Evolutionary conservation across 2,113 vertebrate species (phyloP), one percentile per base, ranked within the genome.

Genomic region (Puma concolor): DNA sequence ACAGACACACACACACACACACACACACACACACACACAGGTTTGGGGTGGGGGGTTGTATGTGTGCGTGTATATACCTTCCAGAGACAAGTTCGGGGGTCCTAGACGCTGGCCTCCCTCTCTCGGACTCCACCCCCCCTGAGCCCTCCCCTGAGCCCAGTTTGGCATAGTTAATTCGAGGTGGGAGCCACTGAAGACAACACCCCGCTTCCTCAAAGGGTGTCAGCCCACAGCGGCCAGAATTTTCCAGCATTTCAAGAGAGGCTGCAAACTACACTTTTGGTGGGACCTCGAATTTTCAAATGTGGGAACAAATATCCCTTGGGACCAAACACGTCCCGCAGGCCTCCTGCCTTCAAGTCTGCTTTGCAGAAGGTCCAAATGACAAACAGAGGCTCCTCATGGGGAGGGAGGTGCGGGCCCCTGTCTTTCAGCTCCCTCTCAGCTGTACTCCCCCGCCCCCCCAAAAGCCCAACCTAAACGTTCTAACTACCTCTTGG

Each of bases 21-120:
- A 33, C 0, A 2, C 0, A 52, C 41, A 4, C 1, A 38, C 13
- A 48, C 4, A 27, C 19, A 33, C 0, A 2, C 0, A 52, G 2
- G 12, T 11, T 5, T 14, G 9, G 2, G 3, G 17, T 7, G 57
- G 19, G 21, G 57, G 17, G 54, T 7, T 14, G 17, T 15, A 7
- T n/a, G 4, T 54, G 14, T 41, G 13, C 52, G 1, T 15, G 23
- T 44, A 60, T 36, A 63, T 33, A 38, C 29, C 29, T 29, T 29
- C 44, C 54, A 38, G 5, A 25, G 41, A 27, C 67, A 31, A 38
- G 64, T 16, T 25, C 14, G 50, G 64, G 54, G 17, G 14, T 87
- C 54, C 67, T 33, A 6, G 36, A 25, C 0, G 33, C 50, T 27
- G 25, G n/a, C 16, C 9, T 19, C 0, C 19, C 44, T 36, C 23